Base-by-base conservation (phyloP, 2,797 vertebrate genomes). In the Muscicapa striata region DNA sequence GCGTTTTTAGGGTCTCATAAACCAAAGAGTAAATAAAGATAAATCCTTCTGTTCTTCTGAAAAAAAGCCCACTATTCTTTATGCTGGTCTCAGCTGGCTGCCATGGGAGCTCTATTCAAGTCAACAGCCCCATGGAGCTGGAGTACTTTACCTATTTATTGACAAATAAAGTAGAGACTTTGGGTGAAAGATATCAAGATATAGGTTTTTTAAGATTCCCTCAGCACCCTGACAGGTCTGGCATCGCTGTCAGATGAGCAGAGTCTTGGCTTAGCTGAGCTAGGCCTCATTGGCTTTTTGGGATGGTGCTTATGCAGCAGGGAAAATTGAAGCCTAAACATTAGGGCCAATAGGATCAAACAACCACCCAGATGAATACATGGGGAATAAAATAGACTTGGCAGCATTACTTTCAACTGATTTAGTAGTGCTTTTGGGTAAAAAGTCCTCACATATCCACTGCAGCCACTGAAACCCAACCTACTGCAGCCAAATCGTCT, bases 271-370 rank as follows among this genome's bases (percentile, higher is more conserved):
- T 76, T 30, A 48, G 21, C 59, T 77, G 43, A 45, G 19, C 24
- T 45, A 20, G n/a, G 6, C 5, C 13, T 81, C 52, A 4, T 11
- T 66, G 72, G 1, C 22, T 68, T 77, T 87, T 75, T 67, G 78
- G 72, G 63, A 29, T 46, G 11, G 3, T 74, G 26, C 13, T 92
- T 8, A 34, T 26, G 41, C 63, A 93, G 76, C 78, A 43, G 61
- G 74, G 55, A 93, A 93, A 93, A 97, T 16, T 80, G 62, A 76
- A 94, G 41, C 58, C 70, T 90, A 94, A 87, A 66, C 4, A 18
- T 57, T 73, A 32, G n/a, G 59, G 93, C 83, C 80, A 80, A 46
- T 61, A 67, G 58, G 62, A 88, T 84, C 90, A 85, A 84, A 79
- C 78, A 55, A 59, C 48, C 84, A 54, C 64, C 36, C 75, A 90